Base-by-base conservation (phyloP, 2,888 invertebrate species). In the Cotesia congregata region DNA sequence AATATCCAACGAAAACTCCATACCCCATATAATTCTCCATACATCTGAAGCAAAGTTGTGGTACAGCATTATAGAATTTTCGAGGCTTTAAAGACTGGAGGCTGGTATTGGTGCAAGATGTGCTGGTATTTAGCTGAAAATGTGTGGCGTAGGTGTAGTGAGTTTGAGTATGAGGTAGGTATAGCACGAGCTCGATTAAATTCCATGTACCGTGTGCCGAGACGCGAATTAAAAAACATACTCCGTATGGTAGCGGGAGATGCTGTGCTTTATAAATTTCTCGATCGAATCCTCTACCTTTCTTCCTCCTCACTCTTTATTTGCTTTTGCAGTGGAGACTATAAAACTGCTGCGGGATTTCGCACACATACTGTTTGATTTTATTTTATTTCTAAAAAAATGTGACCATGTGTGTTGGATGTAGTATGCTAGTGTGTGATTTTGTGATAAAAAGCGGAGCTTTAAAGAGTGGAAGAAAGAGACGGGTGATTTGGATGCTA, bases 401-500 rank as follows among this genome's bases (percentile, higher is more conserved):
- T 50, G 50, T 12, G 12, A 4, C 1, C 12, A 50, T 50, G 6
- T 50, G 7, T 50, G 50, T 50, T 12, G 30, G 2, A 1, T 50
- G 50, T 12, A 50, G 50, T 7, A 12, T 50, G 7, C 12, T 12
- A 50, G 50, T 50, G 50, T 50, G 50, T 30, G 30, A 30, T 30
- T 30, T 30, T 61, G 69, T 70, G 50, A 50, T 50, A 50, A 12
- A 70, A 61, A 72, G 72, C 40, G 3, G 30, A 30, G 30, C 30
- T 30, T 30, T 30, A 30, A 30, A 69, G n/a, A 69, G n/a, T 15
- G 64, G 75, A 72, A 75, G 77, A 70, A 38, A 67, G 62, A 60
- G 41, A 20, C 70, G 30, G 30, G 2, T 30, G 30, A 30, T 30
- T 30, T 30, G 30, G 30, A 3, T 30, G 30, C 30, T 30, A 30